Evolutionary conservation across 2,888 invertebrate species (phyloP).

Genomic region (Agriopis aurantiaria): DNA sequence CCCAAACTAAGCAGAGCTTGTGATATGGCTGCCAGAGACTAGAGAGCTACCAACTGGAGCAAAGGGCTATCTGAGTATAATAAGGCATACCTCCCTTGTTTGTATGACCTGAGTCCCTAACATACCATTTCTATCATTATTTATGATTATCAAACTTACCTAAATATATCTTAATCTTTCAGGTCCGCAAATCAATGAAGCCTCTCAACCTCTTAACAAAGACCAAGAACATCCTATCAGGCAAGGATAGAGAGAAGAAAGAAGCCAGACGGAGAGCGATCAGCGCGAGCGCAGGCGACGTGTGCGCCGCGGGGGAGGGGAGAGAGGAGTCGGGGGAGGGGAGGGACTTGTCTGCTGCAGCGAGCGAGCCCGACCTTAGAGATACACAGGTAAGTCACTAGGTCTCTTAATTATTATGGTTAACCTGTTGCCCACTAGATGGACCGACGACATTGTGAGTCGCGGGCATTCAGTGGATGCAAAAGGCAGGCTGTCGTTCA

Average conservation of each 20-base stretch:
- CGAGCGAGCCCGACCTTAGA: conserved; percentile 89
- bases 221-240: conserved; percentile 69
- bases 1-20: no score
- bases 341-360: conserved; percentile 75
- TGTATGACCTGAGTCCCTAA: no score
- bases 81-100: no score
- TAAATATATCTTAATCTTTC: conserved; percentile 11
- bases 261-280: conserved; percentile 61
- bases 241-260: conserved; percentile 57
- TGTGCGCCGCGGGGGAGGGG: conserved; percentile 54
- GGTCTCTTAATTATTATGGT: no score
- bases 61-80: no score
- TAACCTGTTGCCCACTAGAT: no score
- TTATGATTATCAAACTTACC: neutral
- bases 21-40: no score
- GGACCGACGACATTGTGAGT: no score
- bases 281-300: conserved; percentile 79
- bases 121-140: neutral
- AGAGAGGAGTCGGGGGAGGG: conserved; percentile 63
- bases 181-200: conserved; percentile 77
- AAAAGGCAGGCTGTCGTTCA: no score
- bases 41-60: no score
- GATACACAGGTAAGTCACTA: conserved; percentile 69
- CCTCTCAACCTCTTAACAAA: conserved; percentile 71
- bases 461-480: no score